A percentile compares a stretch with the other conserved stretches of the same genome.
These are phyloP conservation scores for Oxytorus armatus DNA, from an alignment of 2,888 invertebrate species.

Conservation along the genomic window DNA sequence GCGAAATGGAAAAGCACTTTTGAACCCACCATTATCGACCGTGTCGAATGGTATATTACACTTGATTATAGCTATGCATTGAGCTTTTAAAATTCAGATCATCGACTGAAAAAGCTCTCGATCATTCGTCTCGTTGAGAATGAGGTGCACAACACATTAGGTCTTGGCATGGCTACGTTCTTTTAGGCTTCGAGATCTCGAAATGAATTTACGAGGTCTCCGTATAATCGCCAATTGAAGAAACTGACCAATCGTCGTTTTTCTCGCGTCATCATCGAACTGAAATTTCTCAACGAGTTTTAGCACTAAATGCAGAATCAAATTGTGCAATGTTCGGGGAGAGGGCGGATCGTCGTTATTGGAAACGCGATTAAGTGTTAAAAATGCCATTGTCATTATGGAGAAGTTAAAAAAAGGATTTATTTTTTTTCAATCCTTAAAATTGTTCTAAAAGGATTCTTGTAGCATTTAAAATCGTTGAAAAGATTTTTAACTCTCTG, in stretches of 20 bases:
- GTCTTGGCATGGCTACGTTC: slow-evolving; percentile 64
- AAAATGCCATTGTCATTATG: too few species aligned
- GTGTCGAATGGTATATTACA: slow-evolving; percentile 20
- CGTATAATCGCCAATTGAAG: slow-evolving; percentile 79
- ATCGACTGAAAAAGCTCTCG: slow-evolving; percentile 58
- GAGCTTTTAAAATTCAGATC: slow-evolving; percentile 56
- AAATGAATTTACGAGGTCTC: slow-evolving; percentile 80
- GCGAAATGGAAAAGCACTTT: slow-evolving; percentile 58
- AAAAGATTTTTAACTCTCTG: too few species aligned
- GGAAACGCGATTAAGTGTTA: too few species aligned
- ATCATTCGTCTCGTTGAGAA: slow-evolving; percentile 20
- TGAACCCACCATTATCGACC: slow-evolving; percentile 36
- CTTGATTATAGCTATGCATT: background rate
- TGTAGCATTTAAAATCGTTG: too few species aligned
- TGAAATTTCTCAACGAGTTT: slow-evolving; percentile 30
- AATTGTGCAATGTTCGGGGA: too few species aligned
- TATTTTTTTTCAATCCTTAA: too few species aligned
- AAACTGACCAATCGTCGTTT: slow-evolving; percentile 59
- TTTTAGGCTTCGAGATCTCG: slow-evolving; percentile 76
- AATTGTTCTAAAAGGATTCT: too few species aligned
- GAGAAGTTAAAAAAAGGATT: too few species aligned
- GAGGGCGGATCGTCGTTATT: too few species aligned
- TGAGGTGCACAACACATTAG: slow-evolving; percentile 51
- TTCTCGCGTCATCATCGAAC: slow-evolving; percentile 14
- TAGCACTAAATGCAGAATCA: too few species aligned